These are phyloP conservation scores for Euphydryas editha DNA, from an alignment of 2,888 invertebrate genomes.

Conservation along the genomic window DNA sequence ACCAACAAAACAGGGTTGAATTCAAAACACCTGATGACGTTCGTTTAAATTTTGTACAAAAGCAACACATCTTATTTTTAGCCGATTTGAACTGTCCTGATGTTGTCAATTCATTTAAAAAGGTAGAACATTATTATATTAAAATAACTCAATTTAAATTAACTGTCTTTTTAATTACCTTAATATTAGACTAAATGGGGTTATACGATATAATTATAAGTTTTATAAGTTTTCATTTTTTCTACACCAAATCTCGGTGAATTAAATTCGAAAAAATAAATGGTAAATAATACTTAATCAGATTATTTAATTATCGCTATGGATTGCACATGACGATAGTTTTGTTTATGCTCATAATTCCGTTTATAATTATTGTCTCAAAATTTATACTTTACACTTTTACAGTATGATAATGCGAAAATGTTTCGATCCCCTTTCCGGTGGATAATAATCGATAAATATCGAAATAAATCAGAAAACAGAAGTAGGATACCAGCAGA, in stretches of 20 bases:
- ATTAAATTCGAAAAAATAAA: no score
- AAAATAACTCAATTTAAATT: slow-evolving; percentile 56
- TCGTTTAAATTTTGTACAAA: slow-evolving; percentile 49
- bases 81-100: slow-evolving; percentile 62
- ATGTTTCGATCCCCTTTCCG: slow-evolving; percentile 65
- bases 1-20: slow-evolving; percentile 53
- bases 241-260: no score
- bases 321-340: no score
- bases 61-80: slow-evolving; percentile 62
- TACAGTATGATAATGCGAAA: slow-evolving; percentile 53
- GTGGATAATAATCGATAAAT: slow-evolving; percentile 61
- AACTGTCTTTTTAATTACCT: no score
- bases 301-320: no score
- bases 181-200: no score
- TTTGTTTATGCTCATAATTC: no score
- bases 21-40: slow-evolving; percentile 50
- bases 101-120: slow-evolving; percentile 57
- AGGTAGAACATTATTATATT: slow-evolving; percentile 78
- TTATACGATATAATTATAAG: no score
- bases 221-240: no score
- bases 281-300: no score
- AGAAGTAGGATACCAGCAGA: slow-evolving; percentile 43
- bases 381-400: no score
- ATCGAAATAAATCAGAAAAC: slow-evolving; percentile 30
- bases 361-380: no score